Base-by-base conservation (phyloP, 2,113 vertebrate species). In the Pristiophorus japonicus region DNA sequence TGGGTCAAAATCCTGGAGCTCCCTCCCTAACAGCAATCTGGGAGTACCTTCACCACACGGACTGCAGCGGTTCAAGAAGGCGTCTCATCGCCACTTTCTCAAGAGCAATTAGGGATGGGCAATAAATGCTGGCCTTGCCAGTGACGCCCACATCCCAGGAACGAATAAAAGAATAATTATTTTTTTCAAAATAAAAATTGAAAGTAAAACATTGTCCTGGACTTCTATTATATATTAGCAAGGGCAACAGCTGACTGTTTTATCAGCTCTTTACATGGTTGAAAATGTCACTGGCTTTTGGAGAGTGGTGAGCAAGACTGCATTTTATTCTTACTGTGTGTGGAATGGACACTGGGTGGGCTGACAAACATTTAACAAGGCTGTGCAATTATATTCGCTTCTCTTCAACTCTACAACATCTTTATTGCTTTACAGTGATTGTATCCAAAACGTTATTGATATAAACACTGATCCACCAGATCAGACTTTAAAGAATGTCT, bases 401-500 rank as follows among this genome's bases (percentile, higher is more conserved):
- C 42, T 42, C 45, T 67, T 11, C 45, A 70, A 27, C 38, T 30
- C 62, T 42, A 62, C 63, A 59, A 24, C 66, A 70, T 94, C 62
- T 94, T 94, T 45, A 63, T 92, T 63, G 18, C 55, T 92, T 92
- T 92, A 38, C 59, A 63, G 16, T 65, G 59, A 94, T 51, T 94
- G 38, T 94, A 67, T 94, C 42, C 66, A 70, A 73, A 73, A 51
- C 73, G 66, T 94, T 51, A 94, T 70, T 94, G 18, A 47, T 70
- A 94, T 94, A 94, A 94, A 47, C 6, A 4, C 14, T 93, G 34
- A 42, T 70, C 93, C 93, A 30, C 10, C 47, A 16, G 66, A 94
- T 94, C 63, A 94, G 93, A 94, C 45, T 94, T 94, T 70, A 94
- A 94, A 94, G 63, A 94, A 94, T 67, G 38, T 65, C 91, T 67